Evolutionary conservation across 1,140 invertebrate species (phyloP), one percentile per base, ranked within the genome.

Genomic region (Drosophila busckii): DNA sequence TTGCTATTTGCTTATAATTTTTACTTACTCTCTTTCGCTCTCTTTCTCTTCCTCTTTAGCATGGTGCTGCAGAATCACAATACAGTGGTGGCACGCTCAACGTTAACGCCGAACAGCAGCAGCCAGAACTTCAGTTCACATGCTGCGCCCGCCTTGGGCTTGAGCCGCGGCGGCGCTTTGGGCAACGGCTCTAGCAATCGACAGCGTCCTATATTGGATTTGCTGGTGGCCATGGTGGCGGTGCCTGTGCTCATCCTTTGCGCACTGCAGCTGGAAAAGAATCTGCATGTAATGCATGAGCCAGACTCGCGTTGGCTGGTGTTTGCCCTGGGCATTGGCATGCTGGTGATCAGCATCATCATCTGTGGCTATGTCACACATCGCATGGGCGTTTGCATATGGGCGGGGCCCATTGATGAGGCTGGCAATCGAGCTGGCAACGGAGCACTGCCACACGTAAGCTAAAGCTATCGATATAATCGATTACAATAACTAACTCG

Each of bases 301-400:
- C 53, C 49, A 0, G 64, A 86, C 16, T 84, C 69, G 1, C 67
- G 84, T 15, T 87, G 85, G 85, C 37, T 87, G 16, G 85, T 87
- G 10, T 87, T 87, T 37, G 85, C 83, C 6, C 25, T 87, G 13
- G 85, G 85, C 15, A 73, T 87, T 25, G 82, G 82, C 1, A 84
- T 87, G 78, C 58, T 87, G 40, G 34, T 87, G 9, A 83, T 87
- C 8, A 85, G 83, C 16, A 61, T 87, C 10, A 82, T 87, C 16
- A 87, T 87, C 22, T 87, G 85, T 20, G 85, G 85, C 17, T 87
- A 87, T 70, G 85, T 87, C 2, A 87, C 85, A 8, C 85, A 87
- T 38, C 84, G 85, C 7, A 84, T 87, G 85, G 85, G 85, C 16
- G 85, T 87, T 20, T 87, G 85, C 65, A 84, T 85, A 20, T 87